Percentiles rank a stretch among this genome's conserved stretches.
Conservation (phyloP, 1,140 invertebrate genomes). For the Drosophila nannoptera region DNA sequence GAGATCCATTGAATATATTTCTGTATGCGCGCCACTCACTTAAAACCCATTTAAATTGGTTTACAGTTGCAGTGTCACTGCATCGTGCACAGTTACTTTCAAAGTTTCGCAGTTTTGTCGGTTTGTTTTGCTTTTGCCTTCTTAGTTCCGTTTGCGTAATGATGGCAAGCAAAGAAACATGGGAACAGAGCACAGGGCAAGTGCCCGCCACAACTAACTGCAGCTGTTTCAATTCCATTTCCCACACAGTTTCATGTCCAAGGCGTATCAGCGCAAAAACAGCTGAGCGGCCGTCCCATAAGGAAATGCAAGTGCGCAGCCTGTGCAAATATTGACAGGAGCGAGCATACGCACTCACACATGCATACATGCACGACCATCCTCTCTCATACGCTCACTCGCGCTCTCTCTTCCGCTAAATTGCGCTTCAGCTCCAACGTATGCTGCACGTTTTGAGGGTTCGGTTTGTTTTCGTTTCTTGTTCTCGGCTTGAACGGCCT, state of each 20-base stretch:
- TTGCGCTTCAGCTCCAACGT: constrained; percentile 10
- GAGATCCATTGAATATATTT: background rate
- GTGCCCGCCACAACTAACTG: background rate
- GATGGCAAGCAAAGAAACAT: background rate
- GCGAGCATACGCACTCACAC: constrained; percentile 1
- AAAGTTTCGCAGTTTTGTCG: background rate
- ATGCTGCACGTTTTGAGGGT: constrained; percentile 40
- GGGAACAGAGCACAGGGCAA: constrained; percentile 13
- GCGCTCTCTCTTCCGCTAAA: constrained; percentile 6
- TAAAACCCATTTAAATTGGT: background rate
- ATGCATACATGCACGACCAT: background rate
- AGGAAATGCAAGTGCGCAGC: constrained; percentile 70
- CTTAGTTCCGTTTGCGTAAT: constrained; percentile 48
- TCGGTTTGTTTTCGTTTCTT: constrained; percentile 36
- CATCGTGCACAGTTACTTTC: background rate
- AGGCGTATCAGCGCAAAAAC: constrained; percentile 41
- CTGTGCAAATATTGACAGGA: constrained; percentile 50
- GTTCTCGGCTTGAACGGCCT: constrained; percentile 19
- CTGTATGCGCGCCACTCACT: too few relatives aligned
- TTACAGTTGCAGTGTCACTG: constrained; percentile 13
- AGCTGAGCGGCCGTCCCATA: constrained; percentile 48
- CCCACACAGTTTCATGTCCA: constrained; percentile 46
- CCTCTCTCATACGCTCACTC: background rate
- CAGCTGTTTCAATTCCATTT: constrained; percentile 61
- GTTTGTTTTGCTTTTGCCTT: constrained; percentile 7